These are phyloP conservation scores for Grus americana DNA, from an alignment of 2,113 vertebrate species.

Conservation along the genomic window DNA sequence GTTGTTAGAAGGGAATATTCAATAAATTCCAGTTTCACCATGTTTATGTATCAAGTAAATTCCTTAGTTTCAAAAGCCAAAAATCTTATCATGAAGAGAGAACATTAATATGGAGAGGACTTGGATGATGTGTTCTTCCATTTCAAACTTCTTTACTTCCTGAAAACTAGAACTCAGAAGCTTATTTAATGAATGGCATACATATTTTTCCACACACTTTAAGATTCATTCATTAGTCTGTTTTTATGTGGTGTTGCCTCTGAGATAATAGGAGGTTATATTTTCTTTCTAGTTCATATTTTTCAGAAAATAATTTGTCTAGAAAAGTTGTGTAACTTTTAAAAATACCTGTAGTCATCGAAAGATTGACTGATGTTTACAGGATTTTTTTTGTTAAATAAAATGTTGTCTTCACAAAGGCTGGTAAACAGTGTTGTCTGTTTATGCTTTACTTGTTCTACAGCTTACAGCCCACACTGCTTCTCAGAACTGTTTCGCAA, in stretches of 20 bases:
- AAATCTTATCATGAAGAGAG: neutral
- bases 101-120: neutral
- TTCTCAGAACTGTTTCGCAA: conserved; percentile 32
- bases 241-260: neutral
- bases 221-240: neutral
- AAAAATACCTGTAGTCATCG: neutral
- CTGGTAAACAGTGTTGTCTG: neutral
- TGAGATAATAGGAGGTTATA: neutral
- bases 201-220: neutral
- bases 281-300: neutral
- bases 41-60: neutral
- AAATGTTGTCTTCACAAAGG: neutral
- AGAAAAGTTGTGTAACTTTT: neutral
- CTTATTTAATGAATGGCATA: neutral
- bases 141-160: neutral
- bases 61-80: neutral
- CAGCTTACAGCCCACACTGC: neutral
- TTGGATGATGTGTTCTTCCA: neutral
- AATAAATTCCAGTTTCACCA: neutral
- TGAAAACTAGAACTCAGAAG: neutral
- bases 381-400: neutral
- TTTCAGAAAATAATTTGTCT: neutral
- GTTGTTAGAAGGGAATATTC: neutral
- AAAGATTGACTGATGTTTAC: neutral
- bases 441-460: neutral